A percentile compares a stretch with the other conserved stretches of the same genome.
Conservation (phyloP, 37 sponge, comb jelly and placozoan genomes). For the Tethya wilhelma region DNA sequence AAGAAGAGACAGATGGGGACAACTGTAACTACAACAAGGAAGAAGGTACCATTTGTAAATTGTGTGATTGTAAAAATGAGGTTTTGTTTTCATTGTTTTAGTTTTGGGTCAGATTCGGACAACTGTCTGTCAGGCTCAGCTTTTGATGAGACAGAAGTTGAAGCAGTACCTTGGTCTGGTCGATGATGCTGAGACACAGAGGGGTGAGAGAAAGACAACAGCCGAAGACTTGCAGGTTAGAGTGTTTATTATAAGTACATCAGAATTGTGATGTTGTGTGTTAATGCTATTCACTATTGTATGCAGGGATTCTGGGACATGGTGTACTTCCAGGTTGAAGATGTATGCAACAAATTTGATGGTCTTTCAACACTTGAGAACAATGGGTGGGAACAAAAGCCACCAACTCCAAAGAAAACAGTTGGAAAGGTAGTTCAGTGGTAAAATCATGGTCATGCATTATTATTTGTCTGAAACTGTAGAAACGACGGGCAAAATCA, state of each 20-base stretch:
- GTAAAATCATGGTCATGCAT: too few relatives aligned
- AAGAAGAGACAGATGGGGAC: not conserved
- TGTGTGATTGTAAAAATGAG: not conserved
- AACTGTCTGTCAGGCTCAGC: conserved; percentile 72
- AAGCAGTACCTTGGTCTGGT: conserved; percentile 76
- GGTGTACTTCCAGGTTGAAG: conserved; percentile 82
- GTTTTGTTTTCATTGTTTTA: conserved; percentile 8
- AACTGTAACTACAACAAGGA: not conserved
- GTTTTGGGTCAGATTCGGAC: conserved; percentile 70
- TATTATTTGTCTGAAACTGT: too few relatives aligned
- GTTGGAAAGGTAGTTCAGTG: too few relatives aligned
- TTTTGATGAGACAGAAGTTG: conserved; percentile 75
- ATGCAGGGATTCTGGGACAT: conserved; percentile 89
- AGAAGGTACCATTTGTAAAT: conserved; percentile 7
- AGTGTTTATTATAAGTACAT: not conserved
- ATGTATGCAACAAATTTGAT: conserved; percentile 59
- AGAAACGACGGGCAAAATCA: too few relatives aligned
- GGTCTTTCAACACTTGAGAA: conserved; percentile 41
- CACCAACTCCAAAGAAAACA: conserved; percentile 11
- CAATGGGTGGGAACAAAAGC: conserved; percentile 49
- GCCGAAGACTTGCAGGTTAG: conserved; percentile 60
- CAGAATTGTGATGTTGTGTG: not conserved
- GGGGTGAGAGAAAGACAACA: conserved; percentile 36
- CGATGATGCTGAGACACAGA: conserved; percentile 38
- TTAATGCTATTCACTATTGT: not conserved